A percentile compares a stretch with the other conserved stretches of the same genome.
These are phyloP conservation scores for Colius striatus DNA, from an alignment of 2,113 vertebrate genomes.

Conservation along the genomic window DNA sequence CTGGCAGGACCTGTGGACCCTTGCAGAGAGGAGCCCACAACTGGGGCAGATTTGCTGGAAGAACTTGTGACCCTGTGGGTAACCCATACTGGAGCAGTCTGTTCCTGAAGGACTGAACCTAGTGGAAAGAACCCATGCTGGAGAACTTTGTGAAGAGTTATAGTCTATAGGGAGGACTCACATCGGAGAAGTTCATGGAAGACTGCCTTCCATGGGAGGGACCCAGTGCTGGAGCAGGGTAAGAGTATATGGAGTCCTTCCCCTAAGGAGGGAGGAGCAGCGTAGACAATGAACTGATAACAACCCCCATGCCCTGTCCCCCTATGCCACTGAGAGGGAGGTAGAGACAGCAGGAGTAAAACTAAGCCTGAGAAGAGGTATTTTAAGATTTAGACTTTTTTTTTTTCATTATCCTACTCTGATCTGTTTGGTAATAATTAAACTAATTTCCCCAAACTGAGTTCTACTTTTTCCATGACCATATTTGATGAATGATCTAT, in stretches of 20 bases:
- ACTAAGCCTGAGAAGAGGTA: not conserved
- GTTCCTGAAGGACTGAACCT: not conserved
- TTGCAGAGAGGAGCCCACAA: accelerated
- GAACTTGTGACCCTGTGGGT: not conserved
- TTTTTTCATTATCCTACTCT: not conserved
- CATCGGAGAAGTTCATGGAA: not conserved
- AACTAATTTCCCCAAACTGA: not conserved
- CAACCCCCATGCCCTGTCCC: not conserved
- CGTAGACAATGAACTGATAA: not conserved
- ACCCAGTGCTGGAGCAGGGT: not conserved
- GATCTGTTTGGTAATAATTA: not conserved
- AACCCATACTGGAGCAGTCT: not conserved
- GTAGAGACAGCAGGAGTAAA: not conserved
- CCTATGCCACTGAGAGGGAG: accelerated
- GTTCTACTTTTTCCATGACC: not conserved
- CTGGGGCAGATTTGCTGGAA: not conserved
- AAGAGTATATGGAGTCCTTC: not conserved
- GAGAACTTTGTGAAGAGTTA: not conserved
- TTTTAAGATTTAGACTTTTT: not conserved
- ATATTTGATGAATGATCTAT: not conserved
- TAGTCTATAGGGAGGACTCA: not conserved
- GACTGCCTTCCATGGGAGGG: not conserved
- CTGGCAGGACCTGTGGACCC: not conserved
- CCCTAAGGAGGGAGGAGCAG: not conserved
- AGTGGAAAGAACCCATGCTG: not conserved